phyloP scores from a whole-genome alignment of 2,888 invertebrate species.

The Tigriopus californicus region DNA sequence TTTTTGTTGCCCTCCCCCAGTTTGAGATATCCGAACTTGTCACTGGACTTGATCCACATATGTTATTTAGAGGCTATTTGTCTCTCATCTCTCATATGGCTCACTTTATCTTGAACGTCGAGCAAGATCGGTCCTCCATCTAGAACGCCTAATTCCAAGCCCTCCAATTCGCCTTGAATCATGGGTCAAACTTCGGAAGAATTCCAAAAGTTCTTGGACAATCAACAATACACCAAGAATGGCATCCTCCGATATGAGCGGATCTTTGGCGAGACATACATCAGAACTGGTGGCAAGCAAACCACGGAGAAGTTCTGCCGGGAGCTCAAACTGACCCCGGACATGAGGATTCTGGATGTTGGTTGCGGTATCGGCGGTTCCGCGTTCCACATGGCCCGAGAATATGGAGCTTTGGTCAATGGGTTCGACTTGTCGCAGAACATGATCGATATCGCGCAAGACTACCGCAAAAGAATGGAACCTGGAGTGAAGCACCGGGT shows the following conservation, averaged over 20 bases:
- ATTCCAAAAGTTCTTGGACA: constrained; percentile 6
- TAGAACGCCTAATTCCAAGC: neutral
- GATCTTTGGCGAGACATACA: constrained; percentile 36
- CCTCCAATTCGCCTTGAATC: neutral
- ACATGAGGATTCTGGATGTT: constrained; percentile 35
- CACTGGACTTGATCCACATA: constrained; percentile 13
- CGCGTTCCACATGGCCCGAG: constrained; percentile 34
- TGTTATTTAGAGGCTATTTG: neutral
- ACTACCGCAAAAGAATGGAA: constrained; percentile 28
- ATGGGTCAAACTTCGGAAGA: neutral
- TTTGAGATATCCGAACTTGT: too few species aligned
- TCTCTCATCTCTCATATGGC: neutral
- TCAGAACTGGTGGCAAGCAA: constrained; percentile 34
- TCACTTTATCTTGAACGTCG: neutral
- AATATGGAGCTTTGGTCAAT: constrained; percentile 32
- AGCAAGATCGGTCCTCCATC: constrained; percentile 7
- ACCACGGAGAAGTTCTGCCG: constrained; percentile 29
- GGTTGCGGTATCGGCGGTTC: constrained; percentile 37
- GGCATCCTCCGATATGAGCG: constrained; percentile 31
- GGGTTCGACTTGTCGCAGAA: constrained; percentile 37
- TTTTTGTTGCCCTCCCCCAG: too few species aligned
- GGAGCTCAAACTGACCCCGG: constrained; percentile 28
- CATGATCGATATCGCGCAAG: constrained; percentile 36
- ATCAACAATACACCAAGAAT: neutral
- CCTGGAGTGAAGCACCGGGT: constrained; percentile 16